Percentiles rank a stretch among this genome's conserved stretches.
Evolutionary conservation across 2,797 vertebrate genomes (phyloP).

Genomic region (Pseudomugil gertrudae): DNA sequence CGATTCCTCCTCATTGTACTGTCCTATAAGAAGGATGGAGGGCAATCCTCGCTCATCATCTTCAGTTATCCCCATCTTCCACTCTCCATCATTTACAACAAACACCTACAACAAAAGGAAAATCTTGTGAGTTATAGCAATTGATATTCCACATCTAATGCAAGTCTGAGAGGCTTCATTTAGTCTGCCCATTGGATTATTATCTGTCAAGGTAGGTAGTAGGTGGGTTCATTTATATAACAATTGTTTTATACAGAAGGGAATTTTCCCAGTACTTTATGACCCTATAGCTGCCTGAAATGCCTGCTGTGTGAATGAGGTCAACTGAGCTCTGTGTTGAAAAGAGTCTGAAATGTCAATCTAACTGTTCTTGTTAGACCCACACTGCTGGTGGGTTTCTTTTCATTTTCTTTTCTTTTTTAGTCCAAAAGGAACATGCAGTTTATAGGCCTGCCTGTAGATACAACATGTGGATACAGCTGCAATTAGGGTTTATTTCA

Average conservation of each 20-base stretch:
- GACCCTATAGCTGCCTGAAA: constrained; percentile 45
- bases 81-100: constrained; percentile 31
- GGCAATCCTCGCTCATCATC: constrained; percentile 7
- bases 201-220: too few species aligned
- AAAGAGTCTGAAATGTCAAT: constrained; percentile 60
- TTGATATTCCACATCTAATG: background rate
- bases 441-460: constrained; percentile 57
- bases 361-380: constrained; percentile 55
- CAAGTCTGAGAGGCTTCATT: background rate
- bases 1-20: constrained; percentile 84
- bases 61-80: constrained; percentile 36
- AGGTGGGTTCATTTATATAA: too few species aligned
- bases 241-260: too few species aligned
- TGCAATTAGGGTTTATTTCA: constrained; percentile 64
- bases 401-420: constrained; percentile 11
- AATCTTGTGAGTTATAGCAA: background rate
- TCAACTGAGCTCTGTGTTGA: constrained; percentile 45
- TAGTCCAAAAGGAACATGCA: constrained; percentile 38
- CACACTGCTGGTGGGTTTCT: constrained; percentile 43
- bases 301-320: constrained; percentile 55
- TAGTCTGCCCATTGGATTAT: background rate
- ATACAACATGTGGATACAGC: constrained; percentile 61
- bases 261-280: constrained; percentile 23
- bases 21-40: constrained; percentile 71
- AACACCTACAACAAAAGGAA: constrained; percentile 64